Evolutionary conservation across 2,797 vertebrate species (phyloP), one percentile per base, ranked within the genome.

Genomic region (Atherinosoma microstoma): DNA sequence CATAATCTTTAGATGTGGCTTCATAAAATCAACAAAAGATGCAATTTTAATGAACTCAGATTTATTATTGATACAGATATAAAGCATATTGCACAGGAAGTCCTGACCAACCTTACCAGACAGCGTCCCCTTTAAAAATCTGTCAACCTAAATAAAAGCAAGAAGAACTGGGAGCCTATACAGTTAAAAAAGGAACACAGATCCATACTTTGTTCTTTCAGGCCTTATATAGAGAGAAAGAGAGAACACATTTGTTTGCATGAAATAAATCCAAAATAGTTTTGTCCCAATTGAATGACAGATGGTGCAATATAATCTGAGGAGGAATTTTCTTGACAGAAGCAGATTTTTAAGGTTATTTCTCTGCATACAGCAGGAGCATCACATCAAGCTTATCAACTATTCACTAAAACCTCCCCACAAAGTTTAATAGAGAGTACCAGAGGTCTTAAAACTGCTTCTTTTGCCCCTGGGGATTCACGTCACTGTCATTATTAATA

Each of bases 31-130:
- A 51, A 62, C 35, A 42, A 64, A 32, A 1, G n/a, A 65, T 3
- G 38, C 42, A 68, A 12, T 58, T 12, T 16, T 29, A 36, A 59
- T 51, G 22, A 73, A 70, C 60, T 87, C 65, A 75, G 81, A 74
- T 93, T 93, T 93, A 92, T 93, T 93, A 62, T 84, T 87, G 79
- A 89, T 83, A 91, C 84, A 85, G 73, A 81, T 84, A 89, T 84
- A 90, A 89, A 94, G 85, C 70, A 90, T 92, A 92, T 93, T 91
- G 90, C 91, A 93, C 92, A 89, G 84, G 84, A 89, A 87, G 89
- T 85, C 81, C 82, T 80, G 83, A 87, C 85, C 80, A 83, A 76
- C 60, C 67, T 79, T 29, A 40, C 82, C 70, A 76, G 68, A 90
- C 63, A 78, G 63, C 84, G 68, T 71, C 73, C 73, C 65, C 76